A percentile compares a stretch with the other conserved stretches of the same genome.
These are phyloP conservation scores for Apodemia mormo DNA, from an alignment of 2,888 invertebrate species.

Conservation along the genomic window DNA sequence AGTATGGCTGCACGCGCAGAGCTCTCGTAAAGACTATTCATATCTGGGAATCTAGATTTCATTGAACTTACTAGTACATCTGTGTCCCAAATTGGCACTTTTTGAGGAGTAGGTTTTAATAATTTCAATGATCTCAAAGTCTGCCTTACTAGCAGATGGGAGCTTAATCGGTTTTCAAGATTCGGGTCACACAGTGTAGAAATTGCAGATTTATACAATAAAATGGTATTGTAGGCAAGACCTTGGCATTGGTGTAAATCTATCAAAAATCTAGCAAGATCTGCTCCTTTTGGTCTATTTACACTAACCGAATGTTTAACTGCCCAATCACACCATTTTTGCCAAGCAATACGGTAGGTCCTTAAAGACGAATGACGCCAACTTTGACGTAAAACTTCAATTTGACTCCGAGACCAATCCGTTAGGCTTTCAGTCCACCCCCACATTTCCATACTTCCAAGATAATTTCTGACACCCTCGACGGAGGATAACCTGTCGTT, in stretches of 20 bases:
- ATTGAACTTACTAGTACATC: background rate
- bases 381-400: slow-evolving; percentile 7
- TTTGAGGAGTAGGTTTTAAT: background rate
- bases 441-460: slow-evolving; percentile 33
- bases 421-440: slow-evolving; percentile 16
- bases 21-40: slow-evolving; percentile 6
- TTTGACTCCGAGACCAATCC: background rate
- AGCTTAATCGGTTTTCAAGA: background rate
- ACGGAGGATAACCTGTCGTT: slow-evolving; percentile 30
- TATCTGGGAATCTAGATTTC: background rate
- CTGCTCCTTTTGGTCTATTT: slow-evolving; percentile 4
- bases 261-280: slow-evolving; percentile 11
- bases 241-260: slow-evolving; percentile 9
- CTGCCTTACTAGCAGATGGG: slow-evolving; percentile 20
- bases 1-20: background rate
- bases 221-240: background rate
- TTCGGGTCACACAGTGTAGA: slow-evolving; percentile 8
- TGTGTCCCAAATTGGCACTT: slow-evolving; percentile 19
- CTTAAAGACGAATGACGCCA: slow-evolving; percentile 16
- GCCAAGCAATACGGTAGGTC: slow-evolving; percentile 10
- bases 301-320: background rate
- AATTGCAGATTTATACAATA: background rate
- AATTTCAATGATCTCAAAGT: slow-evolving; percentile 16
- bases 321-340: slow-evolving; percentile 7
- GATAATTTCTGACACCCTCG: slow-evolving; percentile 23